Conservation (phyloP, 2,888 invertebrate genomes). For the Diploptera punctata region DNA sequence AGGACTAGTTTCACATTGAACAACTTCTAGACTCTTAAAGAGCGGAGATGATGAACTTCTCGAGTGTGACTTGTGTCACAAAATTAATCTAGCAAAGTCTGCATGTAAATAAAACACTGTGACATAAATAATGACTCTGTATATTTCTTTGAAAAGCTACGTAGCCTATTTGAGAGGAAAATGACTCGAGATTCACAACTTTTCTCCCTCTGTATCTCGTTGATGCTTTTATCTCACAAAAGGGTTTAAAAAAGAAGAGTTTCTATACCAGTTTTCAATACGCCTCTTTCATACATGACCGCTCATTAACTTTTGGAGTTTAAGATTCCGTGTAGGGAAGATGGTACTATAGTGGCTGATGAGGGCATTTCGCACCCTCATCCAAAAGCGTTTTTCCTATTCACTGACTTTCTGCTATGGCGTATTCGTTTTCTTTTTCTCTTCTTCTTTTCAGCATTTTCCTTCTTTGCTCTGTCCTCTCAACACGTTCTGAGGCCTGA, state of each 20-base stretch:
- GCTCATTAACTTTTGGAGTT: conserved; percentile 42
- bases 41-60: background rate
- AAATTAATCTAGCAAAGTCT: background rate
- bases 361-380: conserved; percentile 35
- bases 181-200: background rate
- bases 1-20: too few relatives aligned
- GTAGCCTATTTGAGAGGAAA: background rate
- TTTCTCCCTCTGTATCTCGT: conserved; percentile 1
- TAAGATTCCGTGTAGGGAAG: conserved; percentile 38
- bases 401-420: conserved; percentile 35
- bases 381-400: conserved; percentile 41
- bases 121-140: background rate
- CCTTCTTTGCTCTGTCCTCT: conserved; percentile 6
- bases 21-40: background rate
- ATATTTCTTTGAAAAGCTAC: background rate
- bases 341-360: conserved; percentile 25
- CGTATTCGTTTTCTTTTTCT: conserved; percentile 16
- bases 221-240: conserved; percentile 31
- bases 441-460: background rate
- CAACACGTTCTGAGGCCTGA: background rate
- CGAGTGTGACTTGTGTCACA: background rate
- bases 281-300: conserved; percentile 40
- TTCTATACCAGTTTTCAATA: conserved; percentile 38
- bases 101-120: background rate
- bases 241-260: conserved; percentile 34